Conservation (phyloP, 2,113 vertebrate genomes). For the Siniperca chuatsi region DNA sequence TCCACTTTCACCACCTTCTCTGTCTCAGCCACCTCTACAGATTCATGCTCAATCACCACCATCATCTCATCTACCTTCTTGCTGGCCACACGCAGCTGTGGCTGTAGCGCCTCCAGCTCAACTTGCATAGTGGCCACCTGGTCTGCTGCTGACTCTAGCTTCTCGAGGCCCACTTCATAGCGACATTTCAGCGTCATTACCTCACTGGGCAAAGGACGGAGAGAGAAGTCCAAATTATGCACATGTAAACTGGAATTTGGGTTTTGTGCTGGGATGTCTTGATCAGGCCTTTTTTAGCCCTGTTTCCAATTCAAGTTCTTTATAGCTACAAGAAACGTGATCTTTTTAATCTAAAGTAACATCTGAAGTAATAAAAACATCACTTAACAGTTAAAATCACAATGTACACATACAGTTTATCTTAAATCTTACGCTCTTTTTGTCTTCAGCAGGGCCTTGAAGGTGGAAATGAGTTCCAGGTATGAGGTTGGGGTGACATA, state of each 20-base stretch:
- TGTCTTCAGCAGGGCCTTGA: conserved; percentile 88
- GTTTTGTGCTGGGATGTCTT: no score
- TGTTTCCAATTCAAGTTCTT: not conserved
- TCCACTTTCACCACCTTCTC: conserved; percentile 91
- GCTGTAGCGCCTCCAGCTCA: conserved; percentile 91
- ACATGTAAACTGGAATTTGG: not conserved
- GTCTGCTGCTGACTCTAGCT: conserved; percentile 88
- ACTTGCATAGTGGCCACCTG: conserved; percentile 91
- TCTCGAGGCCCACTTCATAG: conserved; percentile 92
- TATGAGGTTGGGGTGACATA: conserved; percentile 96
- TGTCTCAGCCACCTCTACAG: conserved; percentile 90
- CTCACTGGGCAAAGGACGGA: conserved; percentile 79
- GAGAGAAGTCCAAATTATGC: not conserved
- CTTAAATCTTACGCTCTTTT: conserved; percentile 86
- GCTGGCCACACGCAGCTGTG: conserved; percentile 89
- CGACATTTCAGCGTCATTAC: conserved; percentile 90
- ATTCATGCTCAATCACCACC: conserved; percentile 89
- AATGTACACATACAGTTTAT: not conserved
- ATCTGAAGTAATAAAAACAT: not conserved
- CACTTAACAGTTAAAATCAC: not conserved
- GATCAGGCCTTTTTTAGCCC: not conserved
- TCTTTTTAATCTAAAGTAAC: not conserved
- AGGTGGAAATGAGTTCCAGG: conserved; percentile 93
- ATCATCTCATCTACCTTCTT: conserved; percentile 91
- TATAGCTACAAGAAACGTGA: not conserved